Evolutionary conservation across 2,888 invertebrate species (phyloP).

Genomic region (Diplolepis rosae): DNA sequence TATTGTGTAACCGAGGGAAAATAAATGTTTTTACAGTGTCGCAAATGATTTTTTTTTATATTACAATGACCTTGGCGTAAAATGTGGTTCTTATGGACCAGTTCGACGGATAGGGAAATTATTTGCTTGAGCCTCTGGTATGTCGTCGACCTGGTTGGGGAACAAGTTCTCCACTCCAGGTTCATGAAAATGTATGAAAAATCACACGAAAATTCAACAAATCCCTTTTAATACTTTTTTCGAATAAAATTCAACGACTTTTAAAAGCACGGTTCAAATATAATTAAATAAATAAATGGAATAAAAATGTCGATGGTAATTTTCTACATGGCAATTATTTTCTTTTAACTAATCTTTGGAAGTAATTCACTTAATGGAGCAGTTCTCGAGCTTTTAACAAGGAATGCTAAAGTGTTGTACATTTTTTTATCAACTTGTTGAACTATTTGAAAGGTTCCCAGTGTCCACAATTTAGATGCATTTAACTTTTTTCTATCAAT

Average conservation of each 20-base stretch:
- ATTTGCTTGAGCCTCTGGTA: conserved; percentile 34
- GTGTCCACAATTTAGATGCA: neutral
- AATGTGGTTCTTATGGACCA: conserved; percentile 2
- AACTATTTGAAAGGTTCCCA: neutral
- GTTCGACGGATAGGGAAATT: conserved; percentile 37
- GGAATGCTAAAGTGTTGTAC: neutral
- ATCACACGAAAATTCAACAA: too few relatives aligned
- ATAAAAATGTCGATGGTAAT: too few relatives aligned
- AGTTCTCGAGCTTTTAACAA: neutral
- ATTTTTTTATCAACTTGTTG: neutral
- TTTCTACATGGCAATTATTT: too few relatives aligned
- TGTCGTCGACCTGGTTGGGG: conserved; percentile 30
- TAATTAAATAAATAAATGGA: too few relatives aligned
- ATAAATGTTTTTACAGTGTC: too few relatives aligned
- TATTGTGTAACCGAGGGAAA: too few relatives aligned
- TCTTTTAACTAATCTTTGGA: too few relatives aligned
- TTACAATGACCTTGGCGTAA: conserved; percentile 1
- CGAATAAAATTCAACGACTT: too few relatives aligned
- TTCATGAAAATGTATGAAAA: neutral
- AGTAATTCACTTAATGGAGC: neutral
- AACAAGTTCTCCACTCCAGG: conserved; percentile 32
- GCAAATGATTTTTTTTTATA: neutral
- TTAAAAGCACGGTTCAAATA: too few relatives aligned
- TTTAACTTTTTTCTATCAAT: neutral
- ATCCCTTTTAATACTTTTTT: too few relatives aligned